phyloP scores from a whole-genome alignment of 2,888 invertebrate species.

The Eristalis tenax region DNA sequence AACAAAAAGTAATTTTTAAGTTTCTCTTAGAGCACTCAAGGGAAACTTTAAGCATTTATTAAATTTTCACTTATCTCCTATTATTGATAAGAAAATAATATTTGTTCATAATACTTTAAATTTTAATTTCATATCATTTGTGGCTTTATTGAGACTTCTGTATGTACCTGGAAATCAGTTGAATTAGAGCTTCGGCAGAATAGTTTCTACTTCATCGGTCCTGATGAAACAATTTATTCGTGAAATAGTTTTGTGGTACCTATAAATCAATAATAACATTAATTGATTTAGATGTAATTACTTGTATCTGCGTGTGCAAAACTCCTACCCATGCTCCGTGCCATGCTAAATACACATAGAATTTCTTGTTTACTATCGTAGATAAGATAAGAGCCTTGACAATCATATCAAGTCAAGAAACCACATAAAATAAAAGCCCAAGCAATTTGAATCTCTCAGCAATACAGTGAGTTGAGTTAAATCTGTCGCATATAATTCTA shows the following conservation, averaged over 20 bases:
- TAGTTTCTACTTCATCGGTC: too few relatives aligned
- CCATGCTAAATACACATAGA: background rate
- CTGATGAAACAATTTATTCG: too few relatives aligned
- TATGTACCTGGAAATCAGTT: too few relatives aligned
- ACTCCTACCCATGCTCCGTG: background rate
- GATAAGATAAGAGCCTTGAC: constrained; percentile 44
- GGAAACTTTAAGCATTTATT: background rate
- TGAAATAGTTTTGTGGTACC: too few relatives aligned
- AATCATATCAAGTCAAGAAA: background rate
- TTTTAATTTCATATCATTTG: too few relatives aligned
- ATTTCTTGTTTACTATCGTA: background rate
- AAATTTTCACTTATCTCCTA: background rate
- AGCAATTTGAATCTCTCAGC: background rate
- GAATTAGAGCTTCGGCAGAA: too few relatives aligned
- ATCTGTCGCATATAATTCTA: background rate
- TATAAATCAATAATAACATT: too few relatives aligned
- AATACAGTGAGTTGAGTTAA: background rate
- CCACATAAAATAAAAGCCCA: constrained; percentile 15
- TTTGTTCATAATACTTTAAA: too few relatives aligned
- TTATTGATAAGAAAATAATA: too few relatives aligned
- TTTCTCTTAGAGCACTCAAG: background rate
- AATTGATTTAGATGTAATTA: too few relatives aligned
- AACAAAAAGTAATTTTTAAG: background rate
- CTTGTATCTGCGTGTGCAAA: too few relatives aligned
- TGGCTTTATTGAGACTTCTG: too few relatives aligned